These are phyloP conservation scores for Dicerorhinus sumatrensis DNA, from an alignment of 2,113 vertebrate genomes.

Conservation along the genomic window DNA sequence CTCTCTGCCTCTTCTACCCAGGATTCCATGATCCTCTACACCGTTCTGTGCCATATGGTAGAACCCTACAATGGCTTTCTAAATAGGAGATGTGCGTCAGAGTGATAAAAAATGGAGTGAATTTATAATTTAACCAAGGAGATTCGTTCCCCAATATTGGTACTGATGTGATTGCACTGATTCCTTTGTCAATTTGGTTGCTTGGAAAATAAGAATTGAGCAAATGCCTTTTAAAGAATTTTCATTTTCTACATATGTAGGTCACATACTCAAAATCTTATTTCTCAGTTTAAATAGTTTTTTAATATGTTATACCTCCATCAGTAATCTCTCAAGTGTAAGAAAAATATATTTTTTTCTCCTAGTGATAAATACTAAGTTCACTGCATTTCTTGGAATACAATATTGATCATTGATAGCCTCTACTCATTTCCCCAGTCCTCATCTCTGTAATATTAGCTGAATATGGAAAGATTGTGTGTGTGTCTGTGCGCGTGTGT, in stretches of 20 bases:
- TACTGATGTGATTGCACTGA: neutral
- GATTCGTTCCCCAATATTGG: neutral
- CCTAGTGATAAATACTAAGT: neutral
- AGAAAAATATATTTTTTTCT: neutral
- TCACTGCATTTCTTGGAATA: neutral
- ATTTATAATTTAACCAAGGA: neutral
- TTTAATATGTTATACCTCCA: neutral
- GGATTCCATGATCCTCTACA: neutral
- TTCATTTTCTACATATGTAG: neutral
- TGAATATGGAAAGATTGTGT: neutral
- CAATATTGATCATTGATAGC: neutral
- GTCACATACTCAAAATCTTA: neutral
- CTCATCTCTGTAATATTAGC: neutral
- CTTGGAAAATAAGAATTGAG: neutral
- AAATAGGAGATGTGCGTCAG: neutral
- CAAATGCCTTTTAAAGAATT: conserved; percentile 1
- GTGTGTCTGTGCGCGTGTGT: too few species aligned
- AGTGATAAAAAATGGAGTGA: neutral
- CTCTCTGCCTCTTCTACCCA: neutral
- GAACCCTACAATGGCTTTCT: neutral
- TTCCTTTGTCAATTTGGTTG: neutral
- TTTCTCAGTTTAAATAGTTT: neutral
- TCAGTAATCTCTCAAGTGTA: neutral
- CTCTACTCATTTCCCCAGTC: neutral
- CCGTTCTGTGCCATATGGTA: too few species aligned